Evolutionary conservation across 2,797 vertebrate species (phyloP).

Genomic region (Spinibarbus caldwelli): DNA sequence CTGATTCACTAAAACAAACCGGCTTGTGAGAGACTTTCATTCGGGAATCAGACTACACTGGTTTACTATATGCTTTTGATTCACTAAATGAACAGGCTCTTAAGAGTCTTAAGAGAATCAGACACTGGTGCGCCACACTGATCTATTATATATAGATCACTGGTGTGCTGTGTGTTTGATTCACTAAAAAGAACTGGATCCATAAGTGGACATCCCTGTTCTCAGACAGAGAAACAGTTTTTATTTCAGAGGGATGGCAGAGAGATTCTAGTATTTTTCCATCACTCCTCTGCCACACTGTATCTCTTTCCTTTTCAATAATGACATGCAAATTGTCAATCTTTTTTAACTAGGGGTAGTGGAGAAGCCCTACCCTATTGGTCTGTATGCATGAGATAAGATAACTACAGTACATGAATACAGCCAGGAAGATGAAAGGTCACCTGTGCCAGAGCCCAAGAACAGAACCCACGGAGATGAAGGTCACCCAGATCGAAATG

Average conservation of each 20-base stretch:
- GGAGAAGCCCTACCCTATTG: constrained; percentile 64
- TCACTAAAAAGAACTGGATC: background rate
- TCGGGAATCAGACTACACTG: background rate
- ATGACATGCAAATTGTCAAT: constrained; percentile 69
- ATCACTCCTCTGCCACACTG: constrained; percentile 24
- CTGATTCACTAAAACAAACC: background rate
- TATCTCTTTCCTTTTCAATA: constrained; percentile 60
- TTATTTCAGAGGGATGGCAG: constrained; percentile 30
- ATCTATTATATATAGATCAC: background rate
- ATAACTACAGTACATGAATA: constrained; percentile 55
- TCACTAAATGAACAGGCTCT: background rate
- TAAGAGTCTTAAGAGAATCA: background rate
- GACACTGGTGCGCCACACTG: background rate
- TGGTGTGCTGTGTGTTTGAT: background rate
- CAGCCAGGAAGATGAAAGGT: constrained; percentile 71
- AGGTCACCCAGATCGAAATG: constrained; percentile 71
- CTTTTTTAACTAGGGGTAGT: constrained; percentile 70
- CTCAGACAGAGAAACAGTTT: constrained; percentile 37
- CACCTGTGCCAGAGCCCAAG: constrained; percentile 62
- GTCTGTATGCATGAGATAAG: constrained; percentile 70
- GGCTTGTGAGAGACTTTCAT: background rate
- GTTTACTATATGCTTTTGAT: background rate
- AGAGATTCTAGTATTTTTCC: constrained; percentile 31
- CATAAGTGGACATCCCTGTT: constrained; percentile 6
- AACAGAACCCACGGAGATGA: constrained; percentile 63